Percentiles rank a stretch among this genome's conserved stretches.
These are phyloP conservation scores for Liolophura sinensis DNA, from an alignment of 1,140 invertebrate genomes.

Conservation along the genomic window DNA sequence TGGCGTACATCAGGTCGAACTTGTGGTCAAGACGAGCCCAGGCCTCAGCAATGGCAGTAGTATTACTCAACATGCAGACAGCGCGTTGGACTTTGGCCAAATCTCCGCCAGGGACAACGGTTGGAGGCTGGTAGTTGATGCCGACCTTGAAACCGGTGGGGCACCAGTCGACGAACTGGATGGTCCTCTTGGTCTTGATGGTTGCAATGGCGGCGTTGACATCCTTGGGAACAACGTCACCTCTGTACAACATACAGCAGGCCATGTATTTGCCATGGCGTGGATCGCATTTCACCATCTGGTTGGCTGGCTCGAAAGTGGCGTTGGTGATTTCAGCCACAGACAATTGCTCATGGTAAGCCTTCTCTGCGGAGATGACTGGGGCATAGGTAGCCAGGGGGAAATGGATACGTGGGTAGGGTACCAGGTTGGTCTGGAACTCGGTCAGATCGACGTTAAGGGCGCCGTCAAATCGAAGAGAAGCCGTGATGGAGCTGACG, in stretches of 20 bases:
- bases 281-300: slow-evolving; percentile 76
- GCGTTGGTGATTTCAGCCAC: slow-evolving; percentile 71
- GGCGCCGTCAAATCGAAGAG: slow-evolving; percentile 78
- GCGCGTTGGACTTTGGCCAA: slow-evolving; percentile 3
- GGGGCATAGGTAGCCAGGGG: slow-evolving; percentile 44
- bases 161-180: slow-evolving; percentile 91
- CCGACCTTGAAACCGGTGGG: slow-evolving; percentile 70
- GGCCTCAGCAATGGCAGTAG: slow-evolving; percentile 76
- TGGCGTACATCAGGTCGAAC: slow-evolving; percentile 48
- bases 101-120: too few species aligned
- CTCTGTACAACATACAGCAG: slow-evolving; percentile 49
- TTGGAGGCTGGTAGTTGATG: too few species aligned
- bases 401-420: slow-evolving; percentile 45
- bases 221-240: slow-evolving; percentile 65
- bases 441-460: slow-evolving; percentile 82
- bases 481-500: slow-evolving; percentile 66
- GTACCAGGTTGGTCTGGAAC: slow-evolving; percentile 68
- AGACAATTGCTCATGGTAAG: slow-evolving; percentile 73
- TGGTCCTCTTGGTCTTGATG: slow-evolving; percentile 78
- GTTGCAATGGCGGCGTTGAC: slow-evolving; percentile 82
- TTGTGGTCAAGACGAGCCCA: slow-evolving; percentile 62
- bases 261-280: slow-evolving; percentile 44
- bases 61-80: slow-evolving; percentile 69
- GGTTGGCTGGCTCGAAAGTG: slow-evolving; percentile 78
- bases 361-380: slow-evolving; percentile 34